Conservation (phyloP, 1,140 invertebrate species). For the Pemphigus obesinymphae region DNA sequence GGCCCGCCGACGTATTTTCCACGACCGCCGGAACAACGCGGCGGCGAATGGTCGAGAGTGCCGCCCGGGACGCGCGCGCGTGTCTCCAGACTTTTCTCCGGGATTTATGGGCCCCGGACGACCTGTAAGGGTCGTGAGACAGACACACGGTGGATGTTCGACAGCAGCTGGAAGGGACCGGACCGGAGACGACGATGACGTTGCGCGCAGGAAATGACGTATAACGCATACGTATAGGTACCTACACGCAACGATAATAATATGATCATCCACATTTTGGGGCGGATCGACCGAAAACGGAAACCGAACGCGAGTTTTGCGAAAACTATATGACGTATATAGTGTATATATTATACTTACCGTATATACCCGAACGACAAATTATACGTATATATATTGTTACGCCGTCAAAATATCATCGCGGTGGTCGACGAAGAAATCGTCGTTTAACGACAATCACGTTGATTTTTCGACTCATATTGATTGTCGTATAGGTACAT, state of each 20-base stretch:
- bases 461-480: too few relatives aligned
- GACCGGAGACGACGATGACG: not conserved
- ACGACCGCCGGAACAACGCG: not conserved
- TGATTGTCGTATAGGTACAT: too few relatives aligned
- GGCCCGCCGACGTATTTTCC: not conserved
- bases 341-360: too few relatives aligned
- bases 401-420: not conserved
- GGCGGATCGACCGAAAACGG: constrained; percentile 13
- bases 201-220: not conserved
- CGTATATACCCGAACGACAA: too few relatives aligned
- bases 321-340: too few relatives aligned
- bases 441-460: too few relatives aligned
- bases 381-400: too few relatives aligned
- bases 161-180: not conserved
- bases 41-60: not conserved
- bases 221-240: not conserved
- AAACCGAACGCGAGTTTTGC: too few relatives aligned
- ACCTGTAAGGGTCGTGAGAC: constrained; percentile 30
- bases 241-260: not conserved
- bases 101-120: constrained; percentile 13
- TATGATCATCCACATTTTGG: too few relatives aligned
- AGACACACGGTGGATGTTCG: not conserved
- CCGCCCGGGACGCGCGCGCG: not conserved
- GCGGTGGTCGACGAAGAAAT: not conserved
- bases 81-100: constrained; percentile 7